Conservation (phyloP, 1,140 invertebrate genomes). For the Eurosta solidaginis region DNA sequence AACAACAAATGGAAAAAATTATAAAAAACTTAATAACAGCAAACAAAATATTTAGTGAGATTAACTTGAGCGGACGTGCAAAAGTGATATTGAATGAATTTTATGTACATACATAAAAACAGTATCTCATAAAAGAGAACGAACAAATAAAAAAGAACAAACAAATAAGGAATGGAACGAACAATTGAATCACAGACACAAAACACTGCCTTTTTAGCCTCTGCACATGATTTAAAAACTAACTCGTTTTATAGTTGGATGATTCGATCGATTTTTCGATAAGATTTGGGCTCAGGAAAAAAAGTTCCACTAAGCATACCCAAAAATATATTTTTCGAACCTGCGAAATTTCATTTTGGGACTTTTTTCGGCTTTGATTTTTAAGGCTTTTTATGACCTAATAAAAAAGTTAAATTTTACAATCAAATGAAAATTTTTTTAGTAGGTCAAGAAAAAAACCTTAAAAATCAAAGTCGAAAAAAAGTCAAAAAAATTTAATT, state of each 20-base stretch:
- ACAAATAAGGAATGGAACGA: neutral
- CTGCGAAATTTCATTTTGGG: no score
- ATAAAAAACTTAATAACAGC: neutral
- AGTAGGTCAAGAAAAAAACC: no score
- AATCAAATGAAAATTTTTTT: no score
- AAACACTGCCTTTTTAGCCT: slow-evolving; percentile 2
- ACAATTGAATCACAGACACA: neutral
- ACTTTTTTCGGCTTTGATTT: no score
- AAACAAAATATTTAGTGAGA: neutral
- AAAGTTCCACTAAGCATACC: no score
- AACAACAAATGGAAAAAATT: neutral
- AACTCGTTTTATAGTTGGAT: slow-evolving; percentile 47
- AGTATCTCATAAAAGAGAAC: no score
- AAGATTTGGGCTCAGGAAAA: neutral
- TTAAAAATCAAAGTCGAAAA: no score
- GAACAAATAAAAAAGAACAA: slow-evolving; percentile 18
- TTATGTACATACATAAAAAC: neutral
- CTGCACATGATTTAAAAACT: slow-evolving; percentile 56
- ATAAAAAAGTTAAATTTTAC: no score
- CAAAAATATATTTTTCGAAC: no score
- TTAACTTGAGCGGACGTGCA: neutral
- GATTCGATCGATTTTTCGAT: neutral
- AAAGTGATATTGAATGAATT: neutral
- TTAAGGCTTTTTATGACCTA: no score
- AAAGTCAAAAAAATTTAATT: no score